Evolutionary conservation across 2,113 vertebrate genomes (phyloP), one percentile per base, ranked within the genome.

Genomic region (Vanacampus margaritifer): DNA sequence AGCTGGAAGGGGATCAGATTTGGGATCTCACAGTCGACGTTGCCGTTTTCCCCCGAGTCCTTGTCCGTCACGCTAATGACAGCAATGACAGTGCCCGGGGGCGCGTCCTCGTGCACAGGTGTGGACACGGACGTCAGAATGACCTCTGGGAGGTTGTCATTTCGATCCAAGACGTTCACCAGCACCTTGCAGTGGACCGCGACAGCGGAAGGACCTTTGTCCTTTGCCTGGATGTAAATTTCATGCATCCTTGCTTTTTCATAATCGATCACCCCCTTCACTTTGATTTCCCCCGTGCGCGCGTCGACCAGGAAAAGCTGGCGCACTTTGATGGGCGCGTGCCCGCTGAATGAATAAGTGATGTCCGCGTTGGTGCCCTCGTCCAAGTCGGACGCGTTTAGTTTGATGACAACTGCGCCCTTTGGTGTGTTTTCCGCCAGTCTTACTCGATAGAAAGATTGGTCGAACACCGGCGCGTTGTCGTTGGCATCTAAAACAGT

Each of bases 141-240:
- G 37, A 91, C 86, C 65, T 90, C 88, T 3, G 90, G 90, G 0
- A 81, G 56, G 82, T 91, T 91, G 81, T 91, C 90, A 6, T 91
- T 91, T 51, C 73, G 85, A 68, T 91, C 90, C 77, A 88, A 65
- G n/a, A 91, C 80, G 73, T 90, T 88, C 36, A 91, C 88, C 10
- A 91, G 66, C 19, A 91, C 90, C 23, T 92, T 91, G 39, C 95
- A 95, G 79, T 96, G 94, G 23, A 94, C 94, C 0, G 93, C 93
- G 45, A 95, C 92, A 0, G 94, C 93, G 0, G 94, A 94, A 0
- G 91, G 93, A 0, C 95, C 95, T 1, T 91, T 91, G 64, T 97
- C 95, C 83, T 94, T 94, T 5, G 95, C 95, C 82, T 96, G 93
- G 0, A 95, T 88, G 0, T 93, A 94, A 4, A 97, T 93, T 74